Conservation (phyloP, 2,888 invertebrate species). For the Bugula neritina region DNA sequence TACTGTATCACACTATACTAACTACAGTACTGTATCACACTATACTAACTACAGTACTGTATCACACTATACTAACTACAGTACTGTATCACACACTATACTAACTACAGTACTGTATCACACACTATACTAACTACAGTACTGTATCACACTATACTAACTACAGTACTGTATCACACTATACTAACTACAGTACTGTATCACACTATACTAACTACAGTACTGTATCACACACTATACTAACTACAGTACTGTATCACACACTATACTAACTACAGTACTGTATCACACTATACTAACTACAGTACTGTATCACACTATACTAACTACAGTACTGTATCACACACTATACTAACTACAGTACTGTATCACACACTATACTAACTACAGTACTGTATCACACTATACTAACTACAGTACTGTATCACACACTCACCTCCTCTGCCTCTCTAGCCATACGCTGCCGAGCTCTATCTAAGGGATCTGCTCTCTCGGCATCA, state of each 20-base stretch:
- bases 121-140: not conserved
- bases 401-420: not conserved
- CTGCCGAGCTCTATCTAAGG: constrained; percentile 9
- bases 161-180: no score
- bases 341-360: no score
- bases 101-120: no score
- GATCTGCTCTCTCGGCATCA: not conserved
- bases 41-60: not conserved
- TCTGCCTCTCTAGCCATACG: constrained; percentile 23
- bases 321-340: not conserved
- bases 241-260: not conserved
- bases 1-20: not conserved
- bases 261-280: not conserved
- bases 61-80: not conserved
- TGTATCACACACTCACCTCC: not conserved
- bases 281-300: no score
- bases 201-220: not conserved
- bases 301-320: not conserved
- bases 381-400: not conserved
- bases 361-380: not conserved
- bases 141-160: not conserved
- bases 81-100: not conserved
- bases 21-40: not conserved
- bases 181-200: not conserved
- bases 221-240: no score